Evolutionary conservation across 37 sponge, comb jelly and placozoan species (phyloP), one percentile per base, ranked within the genome.

Genomic region (Ianthella basta): DNA sequence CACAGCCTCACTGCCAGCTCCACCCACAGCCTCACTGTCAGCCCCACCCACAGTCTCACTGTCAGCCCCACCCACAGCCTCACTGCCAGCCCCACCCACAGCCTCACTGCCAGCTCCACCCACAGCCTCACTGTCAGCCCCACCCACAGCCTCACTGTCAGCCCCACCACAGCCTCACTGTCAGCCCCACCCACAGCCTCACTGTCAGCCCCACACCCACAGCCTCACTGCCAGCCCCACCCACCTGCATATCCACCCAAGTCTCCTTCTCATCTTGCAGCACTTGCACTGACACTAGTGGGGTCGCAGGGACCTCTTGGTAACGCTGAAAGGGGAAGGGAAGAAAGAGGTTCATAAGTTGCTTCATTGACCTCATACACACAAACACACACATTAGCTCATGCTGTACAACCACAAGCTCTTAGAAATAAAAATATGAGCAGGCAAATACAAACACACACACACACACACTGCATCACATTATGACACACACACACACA

Each of bases 221-320:
- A 25, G 6, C 56, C 4, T 25, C 50, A 79, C 84, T 66, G n/a
- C 50, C 50, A 10, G 50, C 50, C 50, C 50, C 50, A 44, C 50
- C 50, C 19, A 95, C 94, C 92, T 93, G 94, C 21, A 93, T 86
- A 66, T 95, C 94, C 21, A 60, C 59, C 98, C 98, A 97, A 77
- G 90, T 66, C 18, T 98, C 92, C 27, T 80, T 69, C 66, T 96
- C 96, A 25, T 96, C 96, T 36, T 86, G 65, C 54, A 98, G 80
- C 10, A 98, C 90, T 25, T 86, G 82, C 27, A 82, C 53, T 29
- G 94, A 91, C 27, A 72, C 88, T 27, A 97, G 88, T 12, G 95
- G 93, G 6, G 95, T 95, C 33, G 90, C 87, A 34, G 98, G 98
- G 15, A 97, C 98, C 56, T 84, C 72, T 36, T 86, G 77, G 56